These are phyloP conservation scores for Thecophora atra DNA, from an alignment of 2,888 invertebrate genomes.

Conservation along the genomic window DNA sequence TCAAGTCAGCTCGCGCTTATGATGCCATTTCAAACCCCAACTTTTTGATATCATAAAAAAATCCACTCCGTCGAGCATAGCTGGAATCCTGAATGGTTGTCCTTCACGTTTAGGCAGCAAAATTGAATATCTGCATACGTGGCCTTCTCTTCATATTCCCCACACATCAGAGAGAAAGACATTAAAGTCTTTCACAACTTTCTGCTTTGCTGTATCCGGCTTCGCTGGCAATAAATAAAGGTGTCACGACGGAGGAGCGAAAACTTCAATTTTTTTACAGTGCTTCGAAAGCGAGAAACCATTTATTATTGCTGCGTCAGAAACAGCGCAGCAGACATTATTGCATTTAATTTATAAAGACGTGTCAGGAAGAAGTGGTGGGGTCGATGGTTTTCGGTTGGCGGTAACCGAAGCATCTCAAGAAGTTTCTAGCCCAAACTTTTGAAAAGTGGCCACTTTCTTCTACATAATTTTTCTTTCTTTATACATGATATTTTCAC, in stretches of 20 bases:
- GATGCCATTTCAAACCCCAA: constrained; percentile 25
- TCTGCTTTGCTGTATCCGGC: background rate
- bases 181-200: no score
- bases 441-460: background rate
- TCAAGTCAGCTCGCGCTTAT: constrained; percentile 12
- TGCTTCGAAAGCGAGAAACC: constrained; percentile 12
- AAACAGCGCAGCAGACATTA: constrained; percentile 14
- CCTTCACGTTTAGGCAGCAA: no score
- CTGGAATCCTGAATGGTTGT: no score
- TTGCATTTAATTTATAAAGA: constrained; percentile 18
- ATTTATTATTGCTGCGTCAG: constrained; percentile 30
- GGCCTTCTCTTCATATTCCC: no score
- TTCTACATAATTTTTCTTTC: no score
- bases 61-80: no score
- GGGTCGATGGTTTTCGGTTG: background rate
- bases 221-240: constrained; percentile 20
- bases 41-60: constrained; percentile 24
- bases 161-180: no score
- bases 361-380: background rate
- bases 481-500: no score
- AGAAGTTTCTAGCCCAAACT: background rate
- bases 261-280: constrained; percentile 2
- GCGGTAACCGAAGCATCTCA: background rate
- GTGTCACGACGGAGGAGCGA: background rate
- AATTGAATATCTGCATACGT: no score